Percentiles rank a stretch among this genome's conserved stretches.
These are phyloP conservation scores for Pteronotus mesoamericanus DNA, from an alignment of 2,797 vertebrate genomes.

Conservation along the genomic window DNA sequence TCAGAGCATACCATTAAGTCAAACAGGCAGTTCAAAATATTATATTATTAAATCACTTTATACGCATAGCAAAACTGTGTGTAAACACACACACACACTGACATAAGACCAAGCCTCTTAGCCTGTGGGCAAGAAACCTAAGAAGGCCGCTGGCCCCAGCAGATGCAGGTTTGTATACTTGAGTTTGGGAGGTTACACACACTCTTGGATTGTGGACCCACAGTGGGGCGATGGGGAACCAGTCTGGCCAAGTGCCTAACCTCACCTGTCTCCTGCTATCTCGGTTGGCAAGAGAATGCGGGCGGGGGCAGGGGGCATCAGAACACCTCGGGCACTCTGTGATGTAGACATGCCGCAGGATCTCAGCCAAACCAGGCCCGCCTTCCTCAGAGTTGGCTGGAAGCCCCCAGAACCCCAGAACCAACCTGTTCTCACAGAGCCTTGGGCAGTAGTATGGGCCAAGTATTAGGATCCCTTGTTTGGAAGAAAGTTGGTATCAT, in stretches of 20 bases:
- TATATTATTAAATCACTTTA: background rate
- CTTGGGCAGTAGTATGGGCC: background rate
- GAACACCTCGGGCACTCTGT: background rate
- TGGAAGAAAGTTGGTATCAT: background rate
- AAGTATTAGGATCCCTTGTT: background rate
- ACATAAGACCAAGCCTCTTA: background rate
- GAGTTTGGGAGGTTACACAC: background rate
- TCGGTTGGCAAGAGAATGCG: background rate
- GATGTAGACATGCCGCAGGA: background rate
- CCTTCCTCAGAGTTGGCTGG: background rate
- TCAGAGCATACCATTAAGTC: background rate
- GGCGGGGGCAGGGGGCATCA: too few relatives aligned
- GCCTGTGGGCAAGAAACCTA: background rate
- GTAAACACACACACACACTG: background rate
- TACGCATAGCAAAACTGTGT: background rate
- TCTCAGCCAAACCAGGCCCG: background rate
- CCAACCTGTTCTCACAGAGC: background rate
- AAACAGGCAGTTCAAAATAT: slow-evolving; percentile 14
- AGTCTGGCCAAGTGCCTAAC: background rate
- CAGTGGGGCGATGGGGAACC: background rate
- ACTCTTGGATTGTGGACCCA: background rate
- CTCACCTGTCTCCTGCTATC: background rate
- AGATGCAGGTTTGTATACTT: background rate
- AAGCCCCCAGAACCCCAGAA: background rate
- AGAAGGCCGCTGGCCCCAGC: background rate